Base-by-base conservation (phyloP, 2,888 invertebrate species). In the Phoenoteleia sp. region DNA sequence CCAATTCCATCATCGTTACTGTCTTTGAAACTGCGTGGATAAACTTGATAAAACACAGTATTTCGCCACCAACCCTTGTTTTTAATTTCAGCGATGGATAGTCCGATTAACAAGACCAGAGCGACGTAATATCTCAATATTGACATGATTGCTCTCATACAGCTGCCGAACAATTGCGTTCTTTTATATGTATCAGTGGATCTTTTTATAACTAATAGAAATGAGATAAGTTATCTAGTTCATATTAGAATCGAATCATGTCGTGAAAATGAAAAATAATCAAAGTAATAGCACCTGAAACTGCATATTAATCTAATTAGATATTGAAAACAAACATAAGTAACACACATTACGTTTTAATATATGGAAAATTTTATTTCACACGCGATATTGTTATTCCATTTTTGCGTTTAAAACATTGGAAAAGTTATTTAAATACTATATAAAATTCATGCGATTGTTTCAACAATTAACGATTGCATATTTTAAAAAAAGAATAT, bases 21-120 rank as follows among this genome's bases (percentile, higher is more conserved):
- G 92, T 99, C 99, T 92, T 96, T 96, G 94, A 98, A 98, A 0
- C 98, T 97, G 56, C 97, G 95, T 0, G 98, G 97, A 92, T 97
- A 97, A 60, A 98, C 96, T 94, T 98, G 98, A 94, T 99, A 99
- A 64, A 98, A 95, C 11, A 96, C 95, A 2, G 96, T 96, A 60
- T 95, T 96, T 92, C 97, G 95, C 96, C 97, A 98, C 98, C 99
- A 99, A 87, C 97, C 96, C 0, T 60, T 75, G 7, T 27, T 23
- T 42, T 42, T 17, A 17, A 42, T 42, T 42, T 42, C 42, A 1
- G 42, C 42, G 2, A 9, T 42, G 2, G 42, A 7, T 17, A 42
- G 11, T 27, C 86, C 84, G 15, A 86, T 49, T 49, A 86, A 60
- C 25, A 91, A 13, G 9, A 91, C 71, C n/a, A 90, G 62, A 13